A percentile compares a stretch with the other conserved stretches of the same genome.
Conservation (phyloP, 2,797 vertebrate genomes). For the Channallabes apus region DNA sequence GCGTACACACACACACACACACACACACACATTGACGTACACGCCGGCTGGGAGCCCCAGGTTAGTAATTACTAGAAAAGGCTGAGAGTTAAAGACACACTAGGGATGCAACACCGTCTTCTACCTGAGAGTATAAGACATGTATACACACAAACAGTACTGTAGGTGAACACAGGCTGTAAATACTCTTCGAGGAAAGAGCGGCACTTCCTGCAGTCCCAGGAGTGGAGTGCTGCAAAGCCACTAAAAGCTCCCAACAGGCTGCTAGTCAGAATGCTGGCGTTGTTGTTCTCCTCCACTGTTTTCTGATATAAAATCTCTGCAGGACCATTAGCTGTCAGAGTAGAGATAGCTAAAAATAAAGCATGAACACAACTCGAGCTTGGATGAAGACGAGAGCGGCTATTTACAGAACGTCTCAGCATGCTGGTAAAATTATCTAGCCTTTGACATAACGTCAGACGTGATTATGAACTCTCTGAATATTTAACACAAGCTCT, state of each 20-base stretch:
- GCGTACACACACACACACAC: slow-evolving; percentile 11
- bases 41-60: slow-evolving; percentile 27
- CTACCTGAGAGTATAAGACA: slow-evolving; percentile 22
- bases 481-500: neutral
- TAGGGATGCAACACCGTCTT: neutral
- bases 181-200: slow-evolving; percentile 41
- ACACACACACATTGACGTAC: slow-evolving; percentile 22
- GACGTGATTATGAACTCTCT: neutral
- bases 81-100: slow-evolving; percentile 23
- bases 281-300: slow-evolving; percentile 42
- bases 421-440: slow-evolving; percentile 16
- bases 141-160: slow-evolving; percentile 15
- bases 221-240: slow-evolving; percentile 46
- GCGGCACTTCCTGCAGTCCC: slow-evolving; percentile 34
- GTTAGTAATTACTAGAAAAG: slow-evolving; percentile 50
- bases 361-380: slow-evolving; percentile 31
- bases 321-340: slow-evolving; percentile 45
- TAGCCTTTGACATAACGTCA: slow-evolving; percentile 2
- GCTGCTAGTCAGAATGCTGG: slow-evolving; percentile 6
- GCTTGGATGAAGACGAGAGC: slow-evolving; percentile 23
- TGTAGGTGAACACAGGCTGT: slow-evolving; percentile 34
- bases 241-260: slow-evolving; percentile 54
- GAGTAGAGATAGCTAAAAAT: slow-evolving; percentile 48
- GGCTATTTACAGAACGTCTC: slow-evolving; percentile 33
- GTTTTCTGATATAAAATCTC: slow-evolving; percentile 52